Percentiles rank a stretch among this genome's conserved stretches.
These are phyloP conservation scores for Drosophila borborema DNA, from an alignment of 2,888 invertebrate genomes.

Conservation along the genomic window DNA sequence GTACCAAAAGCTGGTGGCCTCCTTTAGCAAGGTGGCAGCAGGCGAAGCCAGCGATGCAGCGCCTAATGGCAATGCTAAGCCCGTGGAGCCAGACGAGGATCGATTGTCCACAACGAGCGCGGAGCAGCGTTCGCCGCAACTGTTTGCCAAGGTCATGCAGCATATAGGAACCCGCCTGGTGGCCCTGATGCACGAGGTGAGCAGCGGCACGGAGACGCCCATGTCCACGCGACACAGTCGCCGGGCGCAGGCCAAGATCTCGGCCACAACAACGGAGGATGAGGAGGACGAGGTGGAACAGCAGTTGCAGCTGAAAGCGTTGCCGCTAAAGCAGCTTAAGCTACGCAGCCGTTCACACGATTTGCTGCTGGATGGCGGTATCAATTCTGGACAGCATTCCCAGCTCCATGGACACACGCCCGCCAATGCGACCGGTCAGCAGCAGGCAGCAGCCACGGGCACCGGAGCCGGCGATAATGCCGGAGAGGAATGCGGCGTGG, in stretches of 20 bases:
- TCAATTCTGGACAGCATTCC: slow-evolving; percentile 28
- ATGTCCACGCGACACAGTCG: slow-evolving; percentile 87
- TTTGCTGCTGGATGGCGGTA: slow-evolving; percentile 87
- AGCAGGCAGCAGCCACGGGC: neutral
- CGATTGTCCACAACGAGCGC: slow-evolving; percentile 63
- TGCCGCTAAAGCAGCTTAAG: slow-evolving; percentile 68
- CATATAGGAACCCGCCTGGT: slow-evolving; percentile 95
- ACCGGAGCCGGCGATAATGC: slow-evolving; percentile 85
- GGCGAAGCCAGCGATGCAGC: slow-evolving; percentile 69
- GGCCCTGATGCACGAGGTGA: slow-evolving; percentile 96
- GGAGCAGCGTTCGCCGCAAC: slow-evolving; percentile 91
- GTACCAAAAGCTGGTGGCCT: slow-evolving; percentile 94
- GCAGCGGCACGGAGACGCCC: slow-evolving; percentile 89
- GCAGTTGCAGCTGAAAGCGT: slow-evolving; percentile 54
- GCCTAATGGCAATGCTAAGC: slow-evolving; percentile 57
- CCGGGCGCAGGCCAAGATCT: slow-evolving; percentile 87
- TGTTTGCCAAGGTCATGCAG: slow-evolving; percentile 96
- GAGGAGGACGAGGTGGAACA: slow-evolving; percentile 84
- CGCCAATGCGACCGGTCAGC: slow-evolving; percentile 37
- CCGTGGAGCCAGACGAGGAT: slow-evolving; percentile 83
- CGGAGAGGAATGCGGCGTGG: slow-evolving; percentile 88
- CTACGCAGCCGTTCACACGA: slow-evolving; percentile 92
- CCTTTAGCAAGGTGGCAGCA: slow-evolving; percentile 91
- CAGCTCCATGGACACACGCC: slow-evolving; percentile 26
- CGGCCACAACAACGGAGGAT: slow-evolving; percentile 85